Evolutionary conservation across 2,113 vertebrate species (phyloP).

Genomic region (Mastomys coucha): DNA sequence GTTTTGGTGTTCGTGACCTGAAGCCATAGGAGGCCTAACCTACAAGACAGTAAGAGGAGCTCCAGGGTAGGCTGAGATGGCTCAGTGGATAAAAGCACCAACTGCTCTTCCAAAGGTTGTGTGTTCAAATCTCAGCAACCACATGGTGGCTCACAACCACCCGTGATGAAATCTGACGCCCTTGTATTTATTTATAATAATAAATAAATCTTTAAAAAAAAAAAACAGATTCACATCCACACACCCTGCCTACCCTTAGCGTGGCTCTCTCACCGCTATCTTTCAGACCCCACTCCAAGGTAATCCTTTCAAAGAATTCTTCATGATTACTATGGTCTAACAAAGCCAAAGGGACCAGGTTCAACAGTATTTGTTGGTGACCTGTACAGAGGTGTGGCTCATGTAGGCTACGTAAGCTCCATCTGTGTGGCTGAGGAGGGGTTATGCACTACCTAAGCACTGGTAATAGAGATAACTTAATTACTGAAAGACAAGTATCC

Average conservation of each 20-base stretch:
- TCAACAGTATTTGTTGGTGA: accelerated
- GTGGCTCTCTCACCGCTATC: background rate
- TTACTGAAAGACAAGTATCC: background rate
- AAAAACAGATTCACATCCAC: background rate
- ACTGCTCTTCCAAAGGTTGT: too few relatives aligned
- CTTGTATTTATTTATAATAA: too few relatives aligned
- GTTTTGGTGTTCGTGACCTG: background rate
- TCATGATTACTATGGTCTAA: background rate
- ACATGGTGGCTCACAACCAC: too few relatives aligned
- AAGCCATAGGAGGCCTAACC: background rate
- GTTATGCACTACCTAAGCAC: too few relatives aligned
- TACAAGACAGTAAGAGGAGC: background rate
- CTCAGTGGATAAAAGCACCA: too few relatives aligned
- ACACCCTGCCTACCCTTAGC: background rate
- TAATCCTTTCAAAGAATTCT: background rate
- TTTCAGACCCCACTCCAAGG: background rate
- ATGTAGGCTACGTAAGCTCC: background rate
- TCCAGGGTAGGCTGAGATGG: too few relatives aligned
- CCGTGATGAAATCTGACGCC: too few relatives aligned
- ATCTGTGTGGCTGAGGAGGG: too few relatives aligned
- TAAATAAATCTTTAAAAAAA: too few relatives aligned
- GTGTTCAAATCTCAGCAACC: too few relatives aligned
- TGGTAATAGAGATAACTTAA: too few relatives aligned
- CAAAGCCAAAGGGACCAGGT: background rate
- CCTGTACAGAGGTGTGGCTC: background rate